Evolutionary conservation across 2,888 invertebrate species (phyloP).

Genomic region (Heliconius aoede): DNA sequence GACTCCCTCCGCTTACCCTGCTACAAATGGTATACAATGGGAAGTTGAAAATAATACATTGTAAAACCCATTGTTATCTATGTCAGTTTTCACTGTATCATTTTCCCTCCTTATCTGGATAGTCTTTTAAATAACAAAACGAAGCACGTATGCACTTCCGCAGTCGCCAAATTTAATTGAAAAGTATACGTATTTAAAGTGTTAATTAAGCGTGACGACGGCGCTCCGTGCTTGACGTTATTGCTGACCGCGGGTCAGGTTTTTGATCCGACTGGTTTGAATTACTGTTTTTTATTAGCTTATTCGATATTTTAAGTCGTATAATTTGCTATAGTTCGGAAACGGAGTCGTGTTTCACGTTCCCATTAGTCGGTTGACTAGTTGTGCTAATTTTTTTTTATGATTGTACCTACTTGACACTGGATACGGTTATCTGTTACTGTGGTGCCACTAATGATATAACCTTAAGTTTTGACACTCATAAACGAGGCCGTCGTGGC

Average conservation of each 20-base stretch:
- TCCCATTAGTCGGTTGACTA: slow-evolving; percentile 80
- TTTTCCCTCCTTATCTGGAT: not conserved
- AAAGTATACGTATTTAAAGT: slow-evolving; percentile 70
- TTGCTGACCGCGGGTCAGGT: slow-evolving; percentile 61
- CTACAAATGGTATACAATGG: no score
- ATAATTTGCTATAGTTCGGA: slow-evolving; percentile 73
- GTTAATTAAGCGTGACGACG: slow-evolving; percentile 74
- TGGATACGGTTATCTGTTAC: slow-evolving; percentile 58
- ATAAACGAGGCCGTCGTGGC: no score
- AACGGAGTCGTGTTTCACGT: slow-evolving; percentile 76
- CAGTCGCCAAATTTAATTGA: slow-evolving; percentile 71
- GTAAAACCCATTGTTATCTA: not conserved
- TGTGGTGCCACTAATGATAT: slow-evolving; percentile 57
- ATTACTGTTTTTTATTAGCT: slow-evolving; percentile 69
- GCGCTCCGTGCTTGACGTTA: slow-evolving; percentile 64
- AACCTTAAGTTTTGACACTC: no score
- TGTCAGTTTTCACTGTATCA: not conserved
- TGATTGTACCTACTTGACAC: slow-evolving; percentile 72
- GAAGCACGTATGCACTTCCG: slow-evolving; percentile 47
- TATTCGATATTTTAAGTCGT: slow-evolving; percentile 73
- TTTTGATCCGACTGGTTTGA: slow-evolving; percentile 71
- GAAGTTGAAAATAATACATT: no score
- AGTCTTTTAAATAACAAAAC: slow-evolving; percentile 43
- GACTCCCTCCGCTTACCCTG: rapidly evolving
- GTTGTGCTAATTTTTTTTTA: slow-evolving; percentile 79